Base-by-base conservation (phyloP, 2,888 invertebrate species). In the Antheraea yamamai region DNA sequence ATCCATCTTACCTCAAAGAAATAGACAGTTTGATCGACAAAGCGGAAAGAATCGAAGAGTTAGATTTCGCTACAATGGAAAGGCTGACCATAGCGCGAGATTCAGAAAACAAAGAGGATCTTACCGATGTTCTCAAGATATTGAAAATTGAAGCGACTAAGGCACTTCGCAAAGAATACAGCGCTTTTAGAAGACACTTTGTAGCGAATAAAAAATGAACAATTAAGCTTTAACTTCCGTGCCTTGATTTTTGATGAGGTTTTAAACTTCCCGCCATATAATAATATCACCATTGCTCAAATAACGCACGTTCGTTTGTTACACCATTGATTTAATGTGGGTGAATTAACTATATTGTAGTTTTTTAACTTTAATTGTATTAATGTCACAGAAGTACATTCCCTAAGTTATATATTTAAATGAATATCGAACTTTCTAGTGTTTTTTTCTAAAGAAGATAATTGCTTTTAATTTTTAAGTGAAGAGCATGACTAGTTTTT, bases 41-140 rank as follows among this genome's bases (percentile, higher is more conserved):
- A 73, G 92, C 95, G 8, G 93, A 94, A 74, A 88, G 88, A 72
- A 89, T 94, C 76, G 92, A 94, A 52, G 94, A 93, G 78, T 79
- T 95, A 51, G 95, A 95, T 83, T 92, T 92, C 77, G 91, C 91
- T 8, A 88, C 90, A 66, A 91, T 95, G 90, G 93, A 93, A 81
- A 88, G 89, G 80, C 76, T 95, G 23, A 88, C 85, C 10, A 86
- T 83, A 18, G 91, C 92, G 12, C 85, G 89, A 47, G 89, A 91
- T 75, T 87, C 90, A 0, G 89, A 89, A 82, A 88, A 90, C 78
- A 89, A 86, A 75, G 91, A 92, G 76, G 88, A 88, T 77, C 91
- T 95, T 76, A 80, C 80, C 18, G 90, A 91, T 78, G 87, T 85
- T 55, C 84, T 95, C 3, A 92, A 90, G 79, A 64, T 85, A 74